Evolutionary conservation across 1,140 invertebrate species (phyloP), one percentile per base, ranked within the genome.

Genomic region (Brachionus plicatilis): DNA sequence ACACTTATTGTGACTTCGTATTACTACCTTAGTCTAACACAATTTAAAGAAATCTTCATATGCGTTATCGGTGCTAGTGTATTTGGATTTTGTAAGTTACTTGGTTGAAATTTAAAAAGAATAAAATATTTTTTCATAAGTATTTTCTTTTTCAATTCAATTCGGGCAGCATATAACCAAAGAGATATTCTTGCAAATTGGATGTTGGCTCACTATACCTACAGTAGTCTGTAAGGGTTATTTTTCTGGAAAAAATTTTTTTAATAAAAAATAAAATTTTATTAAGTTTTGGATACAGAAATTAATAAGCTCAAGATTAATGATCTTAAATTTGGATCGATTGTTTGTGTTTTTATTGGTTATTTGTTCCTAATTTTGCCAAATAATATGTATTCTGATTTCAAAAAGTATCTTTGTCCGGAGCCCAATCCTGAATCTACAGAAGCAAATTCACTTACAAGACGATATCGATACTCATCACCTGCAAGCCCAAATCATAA

Each of bases 21-120:
- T 50, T 47, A 76, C 9, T 50, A 47, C n/a, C 45, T 76, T 24
- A 76, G 43, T 76, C 12, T 76, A 12, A n/a, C 17, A 24, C 72
- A 76, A 50, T 50, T 76, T 76, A 76, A 76, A 50, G 43, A 76
- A 50, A 50, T 76, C 9, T 76, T 76, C 5, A 27, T 76, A 12
- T 76, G 72, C 50, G 47, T 82, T n/a, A 65, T 68, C 66, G 53
- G 79, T 65, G 79, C 79, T 24, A 82, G 79, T n/a, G 4, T 82
- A 20, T 68, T 65, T 45, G 79, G 79, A 17, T 65, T 82, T 33
- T 11, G 79, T 82, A 65, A 43, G n/a, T 80, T 2, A 2, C 6
- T 50, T 56, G 14, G 5, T 79, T 24, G 29, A 17, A 3, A 27
- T 79, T 8, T 50, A 33, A 12, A 47, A 5, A 50, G 7, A 29